These are phyloP conservation scores for Sapayoa aenigma DNA, from an alignment of 2,113 vertebrate genomes.

Conservation along the genomic window DNA sequence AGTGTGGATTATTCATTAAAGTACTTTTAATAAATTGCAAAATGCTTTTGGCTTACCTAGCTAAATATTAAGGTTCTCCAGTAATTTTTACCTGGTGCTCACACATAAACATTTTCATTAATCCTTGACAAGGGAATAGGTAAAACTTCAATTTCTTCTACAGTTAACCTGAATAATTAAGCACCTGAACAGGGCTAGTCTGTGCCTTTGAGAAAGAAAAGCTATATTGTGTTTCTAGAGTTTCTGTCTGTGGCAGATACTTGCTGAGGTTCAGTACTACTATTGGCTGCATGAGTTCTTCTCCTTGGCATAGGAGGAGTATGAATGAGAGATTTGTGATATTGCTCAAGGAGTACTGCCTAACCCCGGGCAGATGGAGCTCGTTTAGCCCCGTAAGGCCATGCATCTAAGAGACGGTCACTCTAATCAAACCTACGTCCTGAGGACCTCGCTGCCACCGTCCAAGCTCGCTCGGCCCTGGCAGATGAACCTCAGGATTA, in stretches of 20 bases:
- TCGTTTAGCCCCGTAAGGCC: too few species aligned
- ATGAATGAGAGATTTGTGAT: neutral
- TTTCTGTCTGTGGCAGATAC: neutral
- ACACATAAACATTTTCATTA: neutral
- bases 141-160: neutral
- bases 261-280: neutral
- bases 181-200: neutral
- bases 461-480: too few species aligned
- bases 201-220: neutral
- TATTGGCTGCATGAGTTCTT: neutral
- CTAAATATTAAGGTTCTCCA: neutral
- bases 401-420: too few species aligned
- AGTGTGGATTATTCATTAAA: neutral
- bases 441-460: too few species aligned
- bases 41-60: neutral
- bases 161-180: neutral
- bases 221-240: neutral
- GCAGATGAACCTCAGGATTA: too few species aligned
- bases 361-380: too few species aligned
- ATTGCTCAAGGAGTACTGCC: neutral
- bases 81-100: neutral
- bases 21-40: neutral
- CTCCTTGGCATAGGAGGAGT: neutral
- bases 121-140: neutral
- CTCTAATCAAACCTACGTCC: too few species aligned